Evolutionary conservation across 1,140 invertebrate genomes (phyloP).

Genomic region (Diabrotica undecimpunctata): DNA sequence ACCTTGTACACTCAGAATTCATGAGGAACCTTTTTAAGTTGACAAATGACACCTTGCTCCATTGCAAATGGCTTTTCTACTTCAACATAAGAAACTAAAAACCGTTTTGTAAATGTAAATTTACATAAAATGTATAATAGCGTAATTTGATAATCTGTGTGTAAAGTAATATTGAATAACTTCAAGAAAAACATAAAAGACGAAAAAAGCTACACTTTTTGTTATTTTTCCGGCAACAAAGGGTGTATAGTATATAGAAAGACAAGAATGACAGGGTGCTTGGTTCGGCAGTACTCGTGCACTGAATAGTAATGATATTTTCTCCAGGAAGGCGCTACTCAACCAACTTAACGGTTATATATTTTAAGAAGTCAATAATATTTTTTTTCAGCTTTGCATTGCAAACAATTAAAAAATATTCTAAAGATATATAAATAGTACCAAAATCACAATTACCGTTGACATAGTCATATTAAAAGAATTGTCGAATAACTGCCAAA

Average conservation of each 20-base stretch:
- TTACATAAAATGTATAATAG: conserved; percentile 11
- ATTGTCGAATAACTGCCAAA: no score
- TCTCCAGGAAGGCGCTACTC: conserved; percentile 12
- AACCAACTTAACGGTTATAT: not conserved
- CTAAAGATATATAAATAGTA: no score
- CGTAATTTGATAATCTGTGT: conserved; percentile 18
- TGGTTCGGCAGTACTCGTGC: conserved; percentile 38
- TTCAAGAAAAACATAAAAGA: conserved; percentile 13
- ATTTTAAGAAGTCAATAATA: no score
- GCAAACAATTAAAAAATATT: no score
- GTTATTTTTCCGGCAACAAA: conserved; percentile 39
- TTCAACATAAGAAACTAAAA: conserved; percentile 9
- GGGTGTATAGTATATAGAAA: conserved; percentile 42
- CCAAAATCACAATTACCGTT: no score
- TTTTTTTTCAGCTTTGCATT: no score
- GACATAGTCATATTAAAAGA: no score
- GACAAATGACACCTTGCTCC: not conserved
- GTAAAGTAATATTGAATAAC: conserved; percentile 15
- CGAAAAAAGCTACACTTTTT: conserved; percentile 12
- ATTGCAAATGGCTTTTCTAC: not conserved
- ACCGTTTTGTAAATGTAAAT: conserved; percentile 12
- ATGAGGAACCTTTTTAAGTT: not conserved
- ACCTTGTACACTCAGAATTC: not conserved
- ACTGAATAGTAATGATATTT: conserved; percentile 41
- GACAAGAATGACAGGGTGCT: conserved; percentile 42